A percentile compares a stretch with the other conserved stretches of the same genome.
These are phyloP conservation scores for Drosophila formosana DNA, from an alignment of 2,888 invertebrate genomes.

Conservation along the genomic window DNA sequence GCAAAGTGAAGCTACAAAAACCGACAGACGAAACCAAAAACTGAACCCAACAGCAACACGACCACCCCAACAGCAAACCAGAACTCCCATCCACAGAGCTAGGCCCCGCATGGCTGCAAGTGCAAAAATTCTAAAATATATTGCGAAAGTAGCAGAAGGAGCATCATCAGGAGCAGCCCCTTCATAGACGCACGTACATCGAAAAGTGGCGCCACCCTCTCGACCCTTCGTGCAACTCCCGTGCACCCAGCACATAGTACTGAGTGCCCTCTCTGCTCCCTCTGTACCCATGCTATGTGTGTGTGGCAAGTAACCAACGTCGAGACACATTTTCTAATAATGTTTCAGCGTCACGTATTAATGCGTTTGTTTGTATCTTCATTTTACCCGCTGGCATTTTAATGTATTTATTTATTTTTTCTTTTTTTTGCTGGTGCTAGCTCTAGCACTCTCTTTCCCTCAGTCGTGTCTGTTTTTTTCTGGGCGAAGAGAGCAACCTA, in stretches of 20 bases:
- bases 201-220: constrained; percentile 17
- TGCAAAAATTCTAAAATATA: constrained; percentile 75
- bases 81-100: constrained; percentile 9
- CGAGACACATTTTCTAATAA: constrained; percentile 82
- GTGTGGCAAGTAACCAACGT: constrained; percentile 67
- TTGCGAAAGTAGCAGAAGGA: constrained; percentile 50
- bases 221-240: constrained; percentile 2
- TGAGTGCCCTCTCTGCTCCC: constrained; percentile 16
- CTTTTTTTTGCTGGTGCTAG: not conserved
- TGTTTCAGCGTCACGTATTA: constrained; percentile 82
- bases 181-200: constrained; percentile 69
- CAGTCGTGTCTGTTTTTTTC: not conserved
- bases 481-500: constrained; percentile 16
- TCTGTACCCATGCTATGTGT: constrained; percentile 5
- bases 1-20: constrained; percentile 32
- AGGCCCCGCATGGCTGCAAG: constrained; percentile 40
- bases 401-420: constrained; percentile 78
- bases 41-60: constrained; percentile 5
- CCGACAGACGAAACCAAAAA: constrained; percentile 40
- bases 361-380: constrained; percentile 84
- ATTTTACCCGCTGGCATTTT: constrained; percentile 83
- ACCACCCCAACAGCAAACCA: constrained; percentile 7
- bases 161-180: constrained; percentile 13
- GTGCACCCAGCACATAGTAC: not conserved
- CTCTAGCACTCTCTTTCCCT: constrained; percentile 7